These are phyloP conservation scores for Papilio glaucus DNA, from an alignment of 1,140 invertebrate species.

Conservation along the genomic window DNA sequence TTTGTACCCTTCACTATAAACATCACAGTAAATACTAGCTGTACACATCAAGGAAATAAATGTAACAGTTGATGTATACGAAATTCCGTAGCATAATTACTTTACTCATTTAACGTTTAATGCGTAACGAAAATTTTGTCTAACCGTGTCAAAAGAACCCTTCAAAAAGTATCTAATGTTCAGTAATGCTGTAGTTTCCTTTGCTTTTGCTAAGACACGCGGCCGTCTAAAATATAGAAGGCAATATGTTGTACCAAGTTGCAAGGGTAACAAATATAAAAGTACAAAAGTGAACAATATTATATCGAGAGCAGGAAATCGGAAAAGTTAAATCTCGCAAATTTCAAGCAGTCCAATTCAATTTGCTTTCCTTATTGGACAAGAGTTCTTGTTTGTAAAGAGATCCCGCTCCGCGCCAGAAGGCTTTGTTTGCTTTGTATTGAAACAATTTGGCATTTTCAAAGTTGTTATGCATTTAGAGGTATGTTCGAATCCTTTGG, in stretches of 20 bases:
- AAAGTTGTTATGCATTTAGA: slow-evolving; percentile 4
- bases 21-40: background rate
- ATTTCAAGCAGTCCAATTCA: slow-evolving; percentile 31
- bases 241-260: background rate
- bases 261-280: background rate
- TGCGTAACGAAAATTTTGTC: no score
- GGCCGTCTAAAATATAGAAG: no score
- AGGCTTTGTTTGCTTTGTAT: slow-evolving; percentile 13
- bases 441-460: slow-evolving; percentile 21
- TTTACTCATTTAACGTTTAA: no score
- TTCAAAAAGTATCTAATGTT: no score
- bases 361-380: slow-evolving; percentile 34
- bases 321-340: slow-evolving; percentile 34
- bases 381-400: slow-evolving; percentile 31
- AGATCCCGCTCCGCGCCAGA: background rate
- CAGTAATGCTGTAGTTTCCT: no score
- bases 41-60: background rate
- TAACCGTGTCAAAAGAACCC: no score
- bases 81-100: no score
- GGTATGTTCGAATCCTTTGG: background rate
- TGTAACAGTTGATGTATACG: no score
- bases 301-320: background rate
- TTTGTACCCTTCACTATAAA: background rate
- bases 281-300: slow-evolving; percentile 24
- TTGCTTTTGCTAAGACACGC: no score